Evolutionary conservation across 2,797 vertebrate genomes (phyloP).

Genomic region (Centropyge bicolor): DNA sequence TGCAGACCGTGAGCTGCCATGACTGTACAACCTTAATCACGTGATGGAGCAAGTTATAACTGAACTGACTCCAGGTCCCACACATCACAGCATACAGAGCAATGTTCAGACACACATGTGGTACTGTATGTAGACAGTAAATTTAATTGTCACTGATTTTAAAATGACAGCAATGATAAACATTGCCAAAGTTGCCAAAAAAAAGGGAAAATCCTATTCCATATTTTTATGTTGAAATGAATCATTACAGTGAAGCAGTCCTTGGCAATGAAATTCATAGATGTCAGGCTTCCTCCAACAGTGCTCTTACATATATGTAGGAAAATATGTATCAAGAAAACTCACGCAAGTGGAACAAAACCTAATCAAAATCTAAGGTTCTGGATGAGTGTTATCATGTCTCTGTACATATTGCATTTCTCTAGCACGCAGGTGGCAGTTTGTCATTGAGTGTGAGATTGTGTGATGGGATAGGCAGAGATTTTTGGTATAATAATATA

Average conservation of each 20-base stretch:
- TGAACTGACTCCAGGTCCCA: neutral
- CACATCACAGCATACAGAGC: neutral
- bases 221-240: neutral
- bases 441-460: conserved; percentile 4
- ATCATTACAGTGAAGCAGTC: neutral
- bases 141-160: neutral
- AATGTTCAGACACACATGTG: neutral
- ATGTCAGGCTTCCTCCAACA: neutral
- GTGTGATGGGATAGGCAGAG: neutral
- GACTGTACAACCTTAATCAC: neutral
- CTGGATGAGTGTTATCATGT: neutral
- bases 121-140: neutral
- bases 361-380: neutral
- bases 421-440: neutral
- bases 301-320: too few species aligned
- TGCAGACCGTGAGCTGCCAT: conserved; percentile 7
- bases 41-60: neutral
- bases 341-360: neutral
- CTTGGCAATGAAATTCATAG: too few species aligned
- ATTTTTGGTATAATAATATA: neutral
- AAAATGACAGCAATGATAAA: neutral
- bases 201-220: neutral
- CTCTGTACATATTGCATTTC: neutral
- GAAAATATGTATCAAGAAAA: too few species aligned
- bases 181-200: neutral